Percentiles rank a stretch among this genome's conserved stretches.
phyloP scores from a whole-genome alignment of 2,888 invertebrate species.

The Sericinus montela region DNA sequence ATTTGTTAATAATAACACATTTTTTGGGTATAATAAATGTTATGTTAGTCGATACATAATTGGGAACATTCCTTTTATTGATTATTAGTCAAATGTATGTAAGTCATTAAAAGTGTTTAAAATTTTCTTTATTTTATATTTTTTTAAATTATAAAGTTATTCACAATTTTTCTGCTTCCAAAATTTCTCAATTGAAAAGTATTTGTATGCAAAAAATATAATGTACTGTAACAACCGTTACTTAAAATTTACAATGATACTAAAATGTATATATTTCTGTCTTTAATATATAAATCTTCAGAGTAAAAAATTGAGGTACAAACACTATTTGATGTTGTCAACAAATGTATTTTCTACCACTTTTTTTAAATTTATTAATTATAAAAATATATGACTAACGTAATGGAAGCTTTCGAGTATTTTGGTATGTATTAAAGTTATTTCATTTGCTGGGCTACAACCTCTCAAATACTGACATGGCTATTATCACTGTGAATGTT shows the following conservation, averaged over 20 bases:
- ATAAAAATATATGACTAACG: constrained; percentile 10
- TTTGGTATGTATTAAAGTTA: constrained; percentile 35
- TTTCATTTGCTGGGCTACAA: constrained; percentile 42
- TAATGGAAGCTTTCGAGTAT: constrained; percentile 32
- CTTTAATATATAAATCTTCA: too few species aligned
- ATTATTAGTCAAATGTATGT: not conserved
- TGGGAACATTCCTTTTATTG: too few species aligned
- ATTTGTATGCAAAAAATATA: too few species aligned
- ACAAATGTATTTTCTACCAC: constrained; percentile 7
- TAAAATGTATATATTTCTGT: too few species aligned
- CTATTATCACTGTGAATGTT: constrained; percentile 57
- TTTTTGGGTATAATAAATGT: too few species aligned
- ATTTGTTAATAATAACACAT: not conserved
- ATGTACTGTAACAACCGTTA: too few species aligned
- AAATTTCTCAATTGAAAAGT: too few species aligned
- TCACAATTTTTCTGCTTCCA: too few species aligned
- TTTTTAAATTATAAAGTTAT: too few species aligned
- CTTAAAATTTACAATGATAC: not conserved
- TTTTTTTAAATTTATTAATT: constrained; percentile 5
- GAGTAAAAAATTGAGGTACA: constrained; percentile 8
- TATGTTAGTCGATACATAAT: too few species aligned
- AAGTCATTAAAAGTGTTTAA: not conserved
- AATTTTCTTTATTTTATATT: too few species aligned
- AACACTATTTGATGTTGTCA: constrained; percentile 13
- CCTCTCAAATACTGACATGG: constrained; percentile 36